Evolutionary conservation across 2,888 invertebrate species (phyloP).

Genomic region (Macaria notata): DNA sequence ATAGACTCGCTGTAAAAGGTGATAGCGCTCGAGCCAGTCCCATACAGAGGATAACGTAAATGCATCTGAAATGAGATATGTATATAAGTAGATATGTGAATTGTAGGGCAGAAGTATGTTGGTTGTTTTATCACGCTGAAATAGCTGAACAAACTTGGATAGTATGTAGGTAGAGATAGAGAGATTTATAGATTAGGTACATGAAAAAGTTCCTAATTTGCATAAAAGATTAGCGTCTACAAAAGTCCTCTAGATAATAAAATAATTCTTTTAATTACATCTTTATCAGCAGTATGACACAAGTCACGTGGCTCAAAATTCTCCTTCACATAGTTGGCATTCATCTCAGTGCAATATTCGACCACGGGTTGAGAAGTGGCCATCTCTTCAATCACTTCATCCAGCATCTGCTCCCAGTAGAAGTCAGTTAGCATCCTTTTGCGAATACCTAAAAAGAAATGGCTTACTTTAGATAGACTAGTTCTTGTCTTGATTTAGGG

Average conservation of each 20-base stretch:
- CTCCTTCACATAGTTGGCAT: conserved; percentile 65
- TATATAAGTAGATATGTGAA: too few species aligned
- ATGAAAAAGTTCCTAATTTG: too few species aligned
- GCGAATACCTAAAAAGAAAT: conserved; percentile 55
- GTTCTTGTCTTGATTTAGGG: too few species aligned
- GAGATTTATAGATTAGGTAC: too few species aligned
- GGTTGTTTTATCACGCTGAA: too few species aligned
- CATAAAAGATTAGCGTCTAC: too few species aligned
- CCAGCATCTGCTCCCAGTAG: conserved; percentile 77
- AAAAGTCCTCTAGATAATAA: not conserved
- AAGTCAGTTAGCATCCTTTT: conserved; percentile 71
- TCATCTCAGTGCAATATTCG: conserved; percentile 73
- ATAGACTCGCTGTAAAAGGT: conserved; percentile 70
- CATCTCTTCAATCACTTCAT: conserved; percentile 74
- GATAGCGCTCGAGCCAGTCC: conserved; percentile 72
- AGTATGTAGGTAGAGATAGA: too few species aligned
- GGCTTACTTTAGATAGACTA: too few species aligned
- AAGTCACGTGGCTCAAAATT: conserved; percentile 66
- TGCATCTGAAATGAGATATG: conserved; percentile 57
- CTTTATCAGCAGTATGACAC: conserved; percentile 62
- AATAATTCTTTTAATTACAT: conserved; percentile 45
- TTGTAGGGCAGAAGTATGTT: too few species aligned
- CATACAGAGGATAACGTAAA: conserved; percentile 72
- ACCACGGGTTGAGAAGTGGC: conserved; percentile 57
- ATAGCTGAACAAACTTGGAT: too few species aligned